phyloP scores from a whole-genome alignment of 2,113 vertebrate species.

The Arvicanthis niloticus region DNA sequence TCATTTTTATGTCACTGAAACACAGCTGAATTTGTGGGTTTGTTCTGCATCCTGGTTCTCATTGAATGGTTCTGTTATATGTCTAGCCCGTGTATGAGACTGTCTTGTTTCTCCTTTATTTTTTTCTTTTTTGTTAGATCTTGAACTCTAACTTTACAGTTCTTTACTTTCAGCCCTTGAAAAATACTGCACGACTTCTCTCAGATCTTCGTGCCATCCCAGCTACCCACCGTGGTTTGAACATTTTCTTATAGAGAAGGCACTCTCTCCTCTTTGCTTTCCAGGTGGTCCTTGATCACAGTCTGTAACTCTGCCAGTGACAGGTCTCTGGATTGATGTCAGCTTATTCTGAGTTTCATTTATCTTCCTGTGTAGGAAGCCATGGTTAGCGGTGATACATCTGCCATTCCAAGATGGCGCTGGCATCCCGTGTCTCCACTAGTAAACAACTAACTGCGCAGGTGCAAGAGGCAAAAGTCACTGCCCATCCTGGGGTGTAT shows the following conservation, averaged over 20 bases:
- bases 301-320: neutral
- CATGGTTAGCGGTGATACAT: too few species aligned
- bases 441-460: too few species aligned
- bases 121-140: neutral
- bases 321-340: neutral
- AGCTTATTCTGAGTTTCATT: neutral
- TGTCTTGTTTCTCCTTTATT: neutral
- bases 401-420: too few species aligned
- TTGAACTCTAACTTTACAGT: neutral
- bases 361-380: conserved; percentile 20
- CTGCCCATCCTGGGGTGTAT: too few species aligned
- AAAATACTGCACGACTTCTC: neutral
- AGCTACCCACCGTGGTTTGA: neutral
- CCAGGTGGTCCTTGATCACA: neutral
- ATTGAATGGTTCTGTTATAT: neutral
- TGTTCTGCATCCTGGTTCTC: neutral
- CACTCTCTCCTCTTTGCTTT: neutral
- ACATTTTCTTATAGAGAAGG: neutral
- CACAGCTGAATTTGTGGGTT: neutral
- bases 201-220: neutral
- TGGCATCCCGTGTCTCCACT: too few species aligned
- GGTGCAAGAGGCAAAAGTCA: too few species aligned
- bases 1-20: neutral
- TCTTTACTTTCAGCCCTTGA: neutral
- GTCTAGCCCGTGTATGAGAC: neutral